phyloP scores from a whole-genome alignment of 2,113 vertebrate genomes.

The Edolisoma coerulescens region DNA sequence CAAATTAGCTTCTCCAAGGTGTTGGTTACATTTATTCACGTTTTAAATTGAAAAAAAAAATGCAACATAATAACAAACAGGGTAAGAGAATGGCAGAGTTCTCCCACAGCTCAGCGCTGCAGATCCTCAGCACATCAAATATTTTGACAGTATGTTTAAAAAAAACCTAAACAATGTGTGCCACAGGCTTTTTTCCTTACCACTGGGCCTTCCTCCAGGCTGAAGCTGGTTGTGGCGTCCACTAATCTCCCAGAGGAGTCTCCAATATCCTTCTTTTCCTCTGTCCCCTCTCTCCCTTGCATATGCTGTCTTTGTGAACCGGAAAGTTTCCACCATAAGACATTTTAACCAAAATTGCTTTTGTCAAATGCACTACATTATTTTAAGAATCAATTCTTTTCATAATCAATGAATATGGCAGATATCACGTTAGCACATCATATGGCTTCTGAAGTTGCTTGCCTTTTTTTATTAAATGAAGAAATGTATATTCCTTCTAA shows the following conservation, averaged over 20 bases:
- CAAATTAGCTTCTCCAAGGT: neutral
- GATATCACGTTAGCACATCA: neutral
- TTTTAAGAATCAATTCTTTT: no score
- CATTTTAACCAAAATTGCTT: constrained; percentile 20
- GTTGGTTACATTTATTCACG: neutral
- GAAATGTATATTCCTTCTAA: neutral
- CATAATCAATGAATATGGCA: neutral
- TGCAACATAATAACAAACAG: neutral
- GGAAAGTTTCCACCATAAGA: constrained; percentile 42
- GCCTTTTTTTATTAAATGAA: neutral
- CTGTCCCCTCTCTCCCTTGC: constrained; percentile 69
- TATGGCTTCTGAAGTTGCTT: neutral
- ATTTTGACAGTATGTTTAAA: neutral
- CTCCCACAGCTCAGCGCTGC: neutral
- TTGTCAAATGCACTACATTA: neutral
- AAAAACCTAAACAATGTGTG: neutral
- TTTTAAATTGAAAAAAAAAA: neutral
- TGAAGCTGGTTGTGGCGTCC: constrained; percentile 63
- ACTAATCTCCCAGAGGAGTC: constrained; percentile 70
- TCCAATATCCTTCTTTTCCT: constrained; percentile 67
- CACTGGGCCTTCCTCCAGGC: constrained; percentile 57
- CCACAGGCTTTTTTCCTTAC: constrained; percentile 59
- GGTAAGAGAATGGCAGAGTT: neutral
- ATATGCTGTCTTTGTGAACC: constrained; percentile 77
- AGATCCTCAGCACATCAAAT: neutral